Percentiles rank a stretch among this genome's conserved stretches.
phyloP scores from a whole-genome alignment of 2,888 invertebrate species.

The Habroteleia sp. region DNA sequence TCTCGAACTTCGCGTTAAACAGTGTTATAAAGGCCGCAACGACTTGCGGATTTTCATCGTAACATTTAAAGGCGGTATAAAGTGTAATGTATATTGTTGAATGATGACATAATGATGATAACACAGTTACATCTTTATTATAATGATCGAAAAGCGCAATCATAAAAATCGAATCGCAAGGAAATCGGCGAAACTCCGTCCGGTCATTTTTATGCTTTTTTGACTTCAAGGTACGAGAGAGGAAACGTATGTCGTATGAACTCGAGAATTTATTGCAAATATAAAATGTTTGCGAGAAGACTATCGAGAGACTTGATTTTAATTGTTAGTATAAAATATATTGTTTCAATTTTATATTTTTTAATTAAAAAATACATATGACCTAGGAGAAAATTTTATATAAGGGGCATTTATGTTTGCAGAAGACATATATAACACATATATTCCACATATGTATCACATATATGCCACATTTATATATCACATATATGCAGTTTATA shows the following conservation, averaged over 20 bases:
- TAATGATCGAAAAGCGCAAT: slow-evolving; percentile 30
- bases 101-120: slow-evolving; percentile 56
- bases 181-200: slow-evolving; percentile 13
- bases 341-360: too few species aligned
- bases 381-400: too few species aligned
- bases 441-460: too few species aligned
- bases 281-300: slow-evolving; percentile 5
- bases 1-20: slow-evolving; percentile 39
- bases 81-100: slow-evolving; percentile 56
- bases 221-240: background rate
- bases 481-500: too few species aligned
- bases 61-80: slow-evolving; percentile 46
- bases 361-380: too few species aligned
- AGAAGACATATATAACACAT: too few species aligned
- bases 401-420: too few species aligned
- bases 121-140: slow-evolving; percentile 55
- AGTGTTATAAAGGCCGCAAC: slow-evolving; percentile 35
- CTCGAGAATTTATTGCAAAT: slow-evolving; percentile 27
- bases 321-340: too few species aligned
- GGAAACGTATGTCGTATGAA: slow-evolving; percentile 14
- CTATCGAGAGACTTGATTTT: too few species aligned
- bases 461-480: too few species aligned
- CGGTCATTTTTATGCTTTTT: background rate
- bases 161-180: slow-evolving; percentile 39
- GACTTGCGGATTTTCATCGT: slow-evolving; percentile 30